A percentile compares a stretch with the other conserved stretches of the same genome.
phyloP scores from a whole-genome alignment of 2,113 vertebrate species.

The Lycocorax pyrrhopterus region DNA sequence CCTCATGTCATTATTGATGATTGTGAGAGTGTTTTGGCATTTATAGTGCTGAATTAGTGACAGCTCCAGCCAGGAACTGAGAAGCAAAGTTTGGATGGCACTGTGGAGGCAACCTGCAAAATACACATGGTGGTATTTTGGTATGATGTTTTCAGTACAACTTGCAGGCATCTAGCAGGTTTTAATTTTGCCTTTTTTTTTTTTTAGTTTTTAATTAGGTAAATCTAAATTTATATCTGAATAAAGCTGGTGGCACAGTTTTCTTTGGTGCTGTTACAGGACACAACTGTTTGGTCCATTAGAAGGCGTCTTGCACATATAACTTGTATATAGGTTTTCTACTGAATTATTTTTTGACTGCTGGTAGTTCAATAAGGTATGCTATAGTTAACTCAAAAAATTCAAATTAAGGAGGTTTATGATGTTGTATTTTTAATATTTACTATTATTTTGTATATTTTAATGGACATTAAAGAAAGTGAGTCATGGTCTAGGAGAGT shows the following conservation, averaged over 20 bases:
- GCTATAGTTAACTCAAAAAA: neutral
- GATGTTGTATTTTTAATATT: neutral
- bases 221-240: neutral
- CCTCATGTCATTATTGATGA: neutral
- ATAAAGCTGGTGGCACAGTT: neutral
- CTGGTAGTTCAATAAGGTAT: neutral
- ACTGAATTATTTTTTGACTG: neutral
- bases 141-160: neutral
- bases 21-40: neutral
- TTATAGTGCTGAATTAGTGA: neutral
- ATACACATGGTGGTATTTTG: neutral
- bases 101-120: neutral
- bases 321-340: neutral
- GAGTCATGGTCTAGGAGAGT: neutral
- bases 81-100: neutral
- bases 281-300: neutral
- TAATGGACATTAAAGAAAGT: neutral
- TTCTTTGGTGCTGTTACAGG: neutral
- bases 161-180: neutral
- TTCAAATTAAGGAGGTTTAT: neutral
- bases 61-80: neutral
- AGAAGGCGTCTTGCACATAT: neutral
- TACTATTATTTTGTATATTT: neutral
- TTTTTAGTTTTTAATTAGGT: neutral
- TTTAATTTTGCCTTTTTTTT: neutral